Evolutionary conservation across 2,888 invertebrate genomes (phyloP), one percentile per base, ranked within the genome.

Genomic region (Epinotia ramella): DNA sequence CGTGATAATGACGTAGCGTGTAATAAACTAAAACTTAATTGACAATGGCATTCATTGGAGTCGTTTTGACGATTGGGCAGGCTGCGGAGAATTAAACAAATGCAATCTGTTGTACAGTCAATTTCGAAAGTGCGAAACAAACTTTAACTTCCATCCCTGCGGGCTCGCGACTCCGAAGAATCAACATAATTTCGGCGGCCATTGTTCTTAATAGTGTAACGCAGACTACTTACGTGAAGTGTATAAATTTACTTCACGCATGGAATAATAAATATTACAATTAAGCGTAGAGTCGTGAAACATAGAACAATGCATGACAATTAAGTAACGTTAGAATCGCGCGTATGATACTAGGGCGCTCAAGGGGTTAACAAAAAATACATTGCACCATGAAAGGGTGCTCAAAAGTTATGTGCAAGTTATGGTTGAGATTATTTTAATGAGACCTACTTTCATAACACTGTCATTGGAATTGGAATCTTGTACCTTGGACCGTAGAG

Each of bases 11-110:
- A 40, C 59, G 24, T n/a, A 63, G 56, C 24, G 69, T 68, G 46
- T 69, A 69, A 18, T 74, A 65, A 60, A 33, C 20, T 65, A 18
- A 70, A 57, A 40, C 40, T 46, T 18, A 49, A 69, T 46, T 74
- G 74, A 59, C 33, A 33, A 33, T 33, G 33, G 7, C 64, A 64
- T 56, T 56, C 7, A 63, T 64, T 59, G 24, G 16, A 57, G 24
- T 65, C 40, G 53, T 67, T 24, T 13, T n/a, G 13, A 66, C 49
- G 59, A 66, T 66, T 60, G 46, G 18, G 20, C 33, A 46, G 24
- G 28, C 9, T 24, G 13, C 24, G 49, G 46, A 49, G 33, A 60
- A 62, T 18, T 24, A 18, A 53, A 46, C 4, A 46, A n/a, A 65
- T 33, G 13, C n/a, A 44, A 57, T 24, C 5, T 46, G 59, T 33